Base-by-base conservation (phyloP, 1,140 invertebrate species). In the Brachionus koreanus region DNA sequence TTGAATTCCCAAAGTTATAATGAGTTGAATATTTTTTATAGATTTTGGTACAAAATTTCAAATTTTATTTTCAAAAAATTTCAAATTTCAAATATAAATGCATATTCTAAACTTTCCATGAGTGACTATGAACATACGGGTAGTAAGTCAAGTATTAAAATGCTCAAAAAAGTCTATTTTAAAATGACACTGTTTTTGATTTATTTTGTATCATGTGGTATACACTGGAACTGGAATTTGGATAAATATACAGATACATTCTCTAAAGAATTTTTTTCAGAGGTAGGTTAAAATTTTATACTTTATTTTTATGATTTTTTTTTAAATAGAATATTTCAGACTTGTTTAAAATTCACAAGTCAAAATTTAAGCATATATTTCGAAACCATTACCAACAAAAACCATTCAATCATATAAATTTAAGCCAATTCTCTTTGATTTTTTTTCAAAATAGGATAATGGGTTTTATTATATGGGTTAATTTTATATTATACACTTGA, bases 11-110 rank as follows among this genome's bases (percentile, higher is more conserved):
- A 74, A 43, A 23, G 9, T n/a, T 25, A 74, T 74, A 46, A 46
- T 25, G 16, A 74, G 43, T 25, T 74, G 2, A 74, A 74, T 74
- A 13, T 74, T 74, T 74, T 43, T 46, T 74, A 74, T 19, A 74
- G 25, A 7, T 29, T 74, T 10, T 74, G 39, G 69, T 74, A 29
- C 39, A 43, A 23, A 46, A 9, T 25, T 3, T 19, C 42, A 12
- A 74, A 46, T 74, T 74, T 46, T 35, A 9, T 74, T 25, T 46
- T 35, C 3, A 74, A 74, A 46, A 46, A 43, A 74, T 46, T 74
- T 74, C n/a, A 25, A 25, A 29, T 46, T 46, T 74, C 29, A 2
- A 74, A 74, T 46, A 25, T 25, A 29, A 35, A 43, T 43, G 19
- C 19, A 19, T 25, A 74, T 42, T 39, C 67, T 13, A 46, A 23